Percentiles rank a stretch among this genome's conserved stretches.
Conservation (phyloP, 2,888 invertebrate species). For the Cotesia congregata region DNA sequence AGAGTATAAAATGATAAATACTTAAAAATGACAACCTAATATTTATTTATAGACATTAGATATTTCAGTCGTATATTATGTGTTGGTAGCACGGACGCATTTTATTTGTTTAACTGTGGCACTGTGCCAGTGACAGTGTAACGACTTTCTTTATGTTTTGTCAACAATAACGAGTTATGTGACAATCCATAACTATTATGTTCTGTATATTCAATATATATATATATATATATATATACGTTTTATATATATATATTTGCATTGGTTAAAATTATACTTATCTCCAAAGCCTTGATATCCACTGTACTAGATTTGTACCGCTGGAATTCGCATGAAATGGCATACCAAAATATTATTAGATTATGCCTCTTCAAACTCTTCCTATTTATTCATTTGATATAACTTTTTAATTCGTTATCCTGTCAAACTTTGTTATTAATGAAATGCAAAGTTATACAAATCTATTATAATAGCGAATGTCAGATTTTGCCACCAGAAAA, state of each 20-base stretch:
- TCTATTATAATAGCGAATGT: background rate
- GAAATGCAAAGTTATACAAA: background rate
- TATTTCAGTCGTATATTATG: background rate
- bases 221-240: background rate
- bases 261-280: background rate
- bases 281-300: background rate
- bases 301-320: too few species aligned
- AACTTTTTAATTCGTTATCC: background rate
- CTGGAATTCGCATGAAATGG: too few species aligned
- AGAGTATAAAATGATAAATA: too few species aligned
- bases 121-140: conserved; percentile 47
- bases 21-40: too few species aligned
- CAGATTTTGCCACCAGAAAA: background rate
- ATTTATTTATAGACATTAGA: conserved; percentile 2
- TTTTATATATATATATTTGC: background rate
- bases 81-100: conserved; percentile 11
- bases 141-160: conserved; percentile 49
- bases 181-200: background rate
- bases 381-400: background rate
- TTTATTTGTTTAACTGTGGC: conserved; percentile 47
- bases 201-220: background rate
- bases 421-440: background rate
- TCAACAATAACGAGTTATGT: conserved; percentile 51
- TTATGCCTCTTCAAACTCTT: background rate
- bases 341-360: too few species aligned